These are phyloP conservation scores for Ictalurus punctatus DNA, from an alignment of 2,113 vertebrate genomes.

Conservation along the genomic window DNA sequence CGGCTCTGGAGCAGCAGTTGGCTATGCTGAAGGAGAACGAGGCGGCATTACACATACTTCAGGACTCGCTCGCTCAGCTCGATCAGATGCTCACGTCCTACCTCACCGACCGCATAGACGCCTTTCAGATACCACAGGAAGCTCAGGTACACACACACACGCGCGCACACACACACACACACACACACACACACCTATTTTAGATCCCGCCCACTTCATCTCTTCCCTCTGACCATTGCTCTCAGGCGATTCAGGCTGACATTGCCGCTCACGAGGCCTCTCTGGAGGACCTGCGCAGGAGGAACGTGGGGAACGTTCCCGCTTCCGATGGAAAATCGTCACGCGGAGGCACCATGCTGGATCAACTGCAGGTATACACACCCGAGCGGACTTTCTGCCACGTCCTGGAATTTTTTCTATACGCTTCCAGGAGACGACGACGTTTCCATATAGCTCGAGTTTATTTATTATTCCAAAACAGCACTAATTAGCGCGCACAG, in stretches of 20 bases:
- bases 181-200: background rate
- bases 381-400: background rate
- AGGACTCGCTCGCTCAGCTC: slow-evolving; percentile 84
- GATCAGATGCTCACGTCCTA: slow-evolving; percentile 91
- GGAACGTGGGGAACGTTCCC: slow-evolving; percentile 74
- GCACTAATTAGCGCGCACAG: too few species aligned
- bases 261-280: slow-evolving; percentile 85
- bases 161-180: background rate
- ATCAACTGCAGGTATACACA: slow-evolving; percentile 81
- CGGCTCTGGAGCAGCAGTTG: slow-evolving; percentile 87
- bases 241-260: slow-evolving; percentile 88
- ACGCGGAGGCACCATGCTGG: slow-evolving; percentile 83
- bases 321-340: slow-evolving; percentile 77
- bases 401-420: too few species aligned
- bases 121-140: slow-evolving; percentile 90
- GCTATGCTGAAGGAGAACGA: slow-evolving; percentile 82
- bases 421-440: background rate
- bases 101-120: slow-evolving; percentile 92
- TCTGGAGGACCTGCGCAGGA: slow-evolving; percentile 85
- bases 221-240: background rate
- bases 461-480: background rate
- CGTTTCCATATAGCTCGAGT: background rate
- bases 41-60: slow-evolving; percentile 82
- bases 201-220: background rate
- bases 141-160: slow-evolving; percentile 83